phyloP scores from a whole-genome alignment of 1,140 invertebrate species.

The Trigoniulus corallinus region DNA sequence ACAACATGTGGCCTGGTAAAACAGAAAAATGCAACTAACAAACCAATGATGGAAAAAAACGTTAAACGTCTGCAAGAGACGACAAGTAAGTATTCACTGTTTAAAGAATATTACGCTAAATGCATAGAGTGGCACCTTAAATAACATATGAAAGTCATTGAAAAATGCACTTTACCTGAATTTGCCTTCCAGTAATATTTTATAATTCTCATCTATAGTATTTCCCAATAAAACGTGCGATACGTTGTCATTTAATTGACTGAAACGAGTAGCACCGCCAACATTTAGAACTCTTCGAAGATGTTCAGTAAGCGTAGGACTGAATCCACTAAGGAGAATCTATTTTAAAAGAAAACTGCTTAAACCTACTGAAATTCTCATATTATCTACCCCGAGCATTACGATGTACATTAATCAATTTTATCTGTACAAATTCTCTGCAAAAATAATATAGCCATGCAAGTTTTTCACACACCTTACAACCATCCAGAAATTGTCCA shows the following conservation, averaged over 20 bases:
- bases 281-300: constrained; percentile 55
- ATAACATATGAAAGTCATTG: too few species aligned
- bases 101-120: too few species aligned
- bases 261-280: constrained; percentile 61
- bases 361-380: background rate
- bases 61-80: too few species aligned
- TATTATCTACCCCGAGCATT: too few species aligned
- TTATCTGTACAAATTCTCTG: background rate
- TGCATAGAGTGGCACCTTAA: too few species aligned
- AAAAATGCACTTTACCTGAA: too few species aligned
- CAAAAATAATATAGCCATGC: background rate
- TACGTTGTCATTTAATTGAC: constrained; percentile 50
- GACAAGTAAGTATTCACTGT: too few species aligned
- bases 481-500: constrained; percentile 66
- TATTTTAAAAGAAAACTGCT: background rate
- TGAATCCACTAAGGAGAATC: constrained; percentile 41
- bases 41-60: background rate
- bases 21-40: constrained; percentile 9
- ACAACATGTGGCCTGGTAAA: constrained; percentile 43
- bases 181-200: constrained; percentile 12
- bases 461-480: constrained; percentile 34
- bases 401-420: too few species aligned
- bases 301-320: constrained; percentile 44
- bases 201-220: constrained; percentile 20
- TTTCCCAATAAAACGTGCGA: constrained; percentile 63